Evolutionary conservation across 2,888 invertebrate genomes (phyloP).

Genomic region (Tanaodytes sp.): DNA sequence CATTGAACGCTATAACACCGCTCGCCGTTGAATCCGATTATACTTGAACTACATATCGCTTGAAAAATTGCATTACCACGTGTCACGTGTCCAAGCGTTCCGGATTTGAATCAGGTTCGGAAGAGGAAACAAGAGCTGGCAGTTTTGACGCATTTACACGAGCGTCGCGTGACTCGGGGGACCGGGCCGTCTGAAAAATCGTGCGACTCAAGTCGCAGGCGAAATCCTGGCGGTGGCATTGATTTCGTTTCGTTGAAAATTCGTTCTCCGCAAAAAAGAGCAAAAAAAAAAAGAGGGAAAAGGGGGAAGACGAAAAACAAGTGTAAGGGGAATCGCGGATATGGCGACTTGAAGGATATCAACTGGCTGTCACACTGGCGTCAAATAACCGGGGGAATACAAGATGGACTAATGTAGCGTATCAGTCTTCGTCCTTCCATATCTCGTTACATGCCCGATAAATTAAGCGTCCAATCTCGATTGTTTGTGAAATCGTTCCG

Average conservation of each 20-base stretch:
- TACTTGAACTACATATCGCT: no score
- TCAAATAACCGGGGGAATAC: constrained; percentile 51
- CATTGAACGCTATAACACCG: no score
- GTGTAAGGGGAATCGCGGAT: constrained; percentile 50
- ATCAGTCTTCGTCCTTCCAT: constrained; percentile 37
- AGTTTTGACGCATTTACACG: constrained; percentile 60
- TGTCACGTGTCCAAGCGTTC: constrained; percentile 12
- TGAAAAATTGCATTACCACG: no score
- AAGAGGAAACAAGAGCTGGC: constrained; percentile 16
- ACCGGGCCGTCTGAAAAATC: constrained; percentile 58
- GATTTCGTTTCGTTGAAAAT: no score
- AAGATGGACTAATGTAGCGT: constrained; percentile 43
- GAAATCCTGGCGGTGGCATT: constrained; percentile 56
- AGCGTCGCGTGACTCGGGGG: constrained; percentile 65
- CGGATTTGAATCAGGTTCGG: constrained; percentile 2
- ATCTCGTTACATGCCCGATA: constrained; percentile 37
- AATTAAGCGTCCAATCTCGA: no score
- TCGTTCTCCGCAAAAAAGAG: no score
- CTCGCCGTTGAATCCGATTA: no score
- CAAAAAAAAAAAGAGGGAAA: no score
- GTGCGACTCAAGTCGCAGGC: constrained; percentile 19
- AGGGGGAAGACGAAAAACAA: constrained; percentile 45
- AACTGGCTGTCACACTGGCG: constrained; percentile 35
- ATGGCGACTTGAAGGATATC: constrained; percentile 63
- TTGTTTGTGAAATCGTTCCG: no score